Evolutionary conservation across 2,797 vertebrate species (phyloP).

Genomic region (Halcyon leucocephala): DNA sequence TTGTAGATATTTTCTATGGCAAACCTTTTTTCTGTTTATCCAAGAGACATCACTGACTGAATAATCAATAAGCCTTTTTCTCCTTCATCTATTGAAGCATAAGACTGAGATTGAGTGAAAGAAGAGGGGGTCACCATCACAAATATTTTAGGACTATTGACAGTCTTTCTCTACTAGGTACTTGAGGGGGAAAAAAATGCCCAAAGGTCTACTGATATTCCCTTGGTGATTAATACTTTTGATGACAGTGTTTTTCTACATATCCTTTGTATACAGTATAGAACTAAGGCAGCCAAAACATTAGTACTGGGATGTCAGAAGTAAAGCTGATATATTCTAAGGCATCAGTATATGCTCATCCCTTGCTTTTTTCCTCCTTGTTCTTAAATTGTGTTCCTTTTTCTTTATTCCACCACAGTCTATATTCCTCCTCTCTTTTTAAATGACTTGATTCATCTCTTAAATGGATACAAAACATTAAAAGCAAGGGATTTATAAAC

Average conservation of each 20-base stretch:
- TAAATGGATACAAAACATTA: neutral
- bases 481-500: slow-evolving; percentile 3
- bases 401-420: neutral
- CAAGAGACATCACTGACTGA: slow-evolving; percentile 53
- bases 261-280: neutral
- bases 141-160: slow-evolving; percentile 50
- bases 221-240: neutral
- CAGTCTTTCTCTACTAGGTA: neutral
- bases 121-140: slow-evolving; percentile 2
- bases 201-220: neutral
- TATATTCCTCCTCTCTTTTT: neutral
- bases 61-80: slow-evolving; percentile 64
- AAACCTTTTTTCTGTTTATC: slow-evolving; percentile 62
- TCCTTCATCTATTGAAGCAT: slow-evolving; percentile 61
- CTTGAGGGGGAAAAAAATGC: slow-evolving; percentile 1
- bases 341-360: neutral
- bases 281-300: neutral
- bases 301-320: neutral
- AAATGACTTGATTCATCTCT: neutral
- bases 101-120: slow-evolving; percentile 56
- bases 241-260: neutral
- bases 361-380: neutral
- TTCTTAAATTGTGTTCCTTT: neutral
- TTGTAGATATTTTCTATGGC: slow-evolving; percentile 59
- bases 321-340: neutral